phyloP scores from a whole-genome alignment of 1,140 invertebrate genomes.

The Globodera rostochiensis region DNA sequence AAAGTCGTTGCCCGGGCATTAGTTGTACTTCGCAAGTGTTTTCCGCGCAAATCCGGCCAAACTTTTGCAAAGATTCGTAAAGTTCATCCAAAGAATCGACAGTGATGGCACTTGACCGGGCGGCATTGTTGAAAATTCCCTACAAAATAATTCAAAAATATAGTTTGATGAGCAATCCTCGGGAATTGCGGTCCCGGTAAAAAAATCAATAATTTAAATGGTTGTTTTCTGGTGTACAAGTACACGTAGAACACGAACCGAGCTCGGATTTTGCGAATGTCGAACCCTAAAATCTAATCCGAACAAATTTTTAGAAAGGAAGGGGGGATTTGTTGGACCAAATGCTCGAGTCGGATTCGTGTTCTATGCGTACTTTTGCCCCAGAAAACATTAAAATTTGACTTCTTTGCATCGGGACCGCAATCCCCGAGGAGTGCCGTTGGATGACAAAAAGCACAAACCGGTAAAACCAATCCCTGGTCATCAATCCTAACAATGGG shows the following conservation, averaged over 20 bases:
- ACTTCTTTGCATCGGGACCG: background rate
- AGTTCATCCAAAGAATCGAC: conserved; percentile 44
- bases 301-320: no score
- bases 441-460: conserved; percentile 1
- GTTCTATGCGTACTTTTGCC: no score
- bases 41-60: conserved; percentile 45
- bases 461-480: conserved; percentile 36
- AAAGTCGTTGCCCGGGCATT: conserved; percentile 41
- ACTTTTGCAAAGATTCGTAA: conserved; percentile 43
- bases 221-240: no score
- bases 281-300: no score
- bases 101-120: conserved; percentile 40
- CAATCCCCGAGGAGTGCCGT: background rate
- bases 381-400: no score
- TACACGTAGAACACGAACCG: no score
- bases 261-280: no score
- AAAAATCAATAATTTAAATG: no score
- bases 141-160: conserved; percentile 18
- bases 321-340: no score
- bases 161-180: background rate
- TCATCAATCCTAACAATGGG: conserved; percentile 23
- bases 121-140: conserved; percentile 48
- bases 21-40: conserved; percentile 21
- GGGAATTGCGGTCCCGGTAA: no score
- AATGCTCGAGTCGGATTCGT: no score